phyloP scores from a whole-genome alignment of 2,888 invertebrate genomes.

The Athrips mouffetella region DNA sequence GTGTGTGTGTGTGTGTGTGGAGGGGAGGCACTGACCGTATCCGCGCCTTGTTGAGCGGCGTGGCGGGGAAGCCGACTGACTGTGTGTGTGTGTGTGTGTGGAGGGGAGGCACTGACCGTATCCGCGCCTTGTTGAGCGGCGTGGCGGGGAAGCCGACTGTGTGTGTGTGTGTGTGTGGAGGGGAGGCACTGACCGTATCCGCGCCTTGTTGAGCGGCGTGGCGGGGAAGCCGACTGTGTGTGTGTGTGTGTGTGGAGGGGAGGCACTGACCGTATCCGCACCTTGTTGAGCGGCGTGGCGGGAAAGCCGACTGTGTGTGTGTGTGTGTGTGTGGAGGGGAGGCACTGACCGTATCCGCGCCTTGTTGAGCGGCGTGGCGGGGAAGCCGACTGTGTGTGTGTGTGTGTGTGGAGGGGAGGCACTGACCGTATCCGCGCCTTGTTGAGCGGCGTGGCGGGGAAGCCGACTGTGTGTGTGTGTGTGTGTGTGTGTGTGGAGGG shows the following conservation, averaged over 20 bases:
- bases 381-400: slow-evolving; percentile 97
- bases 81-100: not conserved
- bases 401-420: not conserved
- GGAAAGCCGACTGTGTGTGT: slow-evolving; percentile 98
- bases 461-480: too few species aligned
- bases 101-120: slow-evolving; percentile 71
- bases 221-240: slow-evolving; percentile 99
- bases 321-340: slow-evolving; percentile 90
- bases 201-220: slow-evolving; percentile 93
- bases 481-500: not conserved
- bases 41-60: slow-evolving; percentile 94
- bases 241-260: not conserved
- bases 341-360: slow-evolving; percentile 90
- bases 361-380: slow-evolving; percentile 96
- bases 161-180: not conserved
- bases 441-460: slow-evolving; percentile 97
- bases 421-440: slow-evolving; percentile 88
- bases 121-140: slow-evolving; percentile 93
- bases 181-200: slow-evolving; percentile 82
- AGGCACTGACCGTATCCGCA: slow-evolving; percentile 83
- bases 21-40: slow-evolving; percentile 78
- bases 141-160: slow-evolving; percentile 99
- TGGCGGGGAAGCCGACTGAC: slow-evolving; percentile 99
- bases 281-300: slow-evolving; percentile 95
- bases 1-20: not conserved